Base-by-base conservation (phyloP, 2,113 vertebrate genomes). In the Pao palembangensis region DNA sequence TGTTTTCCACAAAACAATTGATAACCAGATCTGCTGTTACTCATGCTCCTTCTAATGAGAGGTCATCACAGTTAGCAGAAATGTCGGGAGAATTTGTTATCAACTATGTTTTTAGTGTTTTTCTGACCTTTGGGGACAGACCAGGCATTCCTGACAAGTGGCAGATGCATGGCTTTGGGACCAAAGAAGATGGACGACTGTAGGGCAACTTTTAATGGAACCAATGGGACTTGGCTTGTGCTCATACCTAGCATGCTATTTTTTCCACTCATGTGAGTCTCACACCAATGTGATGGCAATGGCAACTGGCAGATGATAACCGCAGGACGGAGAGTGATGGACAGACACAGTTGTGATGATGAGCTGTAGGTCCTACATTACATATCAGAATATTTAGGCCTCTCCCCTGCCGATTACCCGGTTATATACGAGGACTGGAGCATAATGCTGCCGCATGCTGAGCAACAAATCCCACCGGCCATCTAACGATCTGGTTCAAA, bases 151-250 rank as follows among this genome's bases (percentile, higher is more conserved):
- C 55, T 60, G 67, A 77, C 70, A 74, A 79, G 73, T 80, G 73
- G 82, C 80, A 87, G 78, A 75, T 85, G 76, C 57, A 76, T 80
- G 80, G 84, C 66, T 83, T 65, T 63, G 76, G 66, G 65, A 78
- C 64, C 5, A 73, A 78, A 68, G 69, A 71, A 60, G 75, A 78
- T 59, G 78, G 81, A 87, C 69, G 75, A 88, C 84, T 82, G 76
- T 83, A 84, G 85, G 85, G 84, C 85, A 85, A 72, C 71, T 87
- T 89, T 88, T 89, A 88, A 89, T 88, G 73, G 83, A 85, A 67
- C 87, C 81, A 82, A 67, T 78, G 87, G 84, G 85, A 87, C 75
- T 54, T 43, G 53, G 67, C 53, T 59, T 72, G 61, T 82, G 54
- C 56, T 72, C 51, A 61, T 15, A 34, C 28, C 31, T 41, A 38